These are phyloP conservation scores for Hanleya hanleyi DNA, from an alignment of 2,888 invertebrate genomes.

Conservation along the genomic window DNA sequence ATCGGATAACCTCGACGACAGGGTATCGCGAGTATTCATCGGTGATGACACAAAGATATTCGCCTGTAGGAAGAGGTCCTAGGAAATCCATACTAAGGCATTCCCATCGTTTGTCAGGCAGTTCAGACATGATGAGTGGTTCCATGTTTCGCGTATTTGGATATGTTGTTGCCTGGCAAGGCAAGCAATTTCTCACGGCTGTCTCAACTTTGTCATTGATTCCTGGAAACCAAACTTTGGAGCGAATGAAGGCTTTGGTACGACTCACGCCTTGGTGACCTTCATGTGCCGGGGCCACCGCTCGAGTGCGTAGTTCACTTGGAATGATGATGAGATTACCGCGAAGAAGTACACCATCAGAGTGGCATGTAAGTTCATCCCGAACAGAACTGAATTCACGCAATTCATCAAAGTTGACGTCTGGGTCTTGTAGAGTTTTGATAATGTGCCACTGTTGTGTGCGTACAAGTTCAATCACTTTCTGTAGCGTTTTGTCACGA, in stretches of 20 bases:
- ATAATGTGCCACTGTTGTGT: background rate
- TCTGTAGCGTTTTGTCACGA: background rate
- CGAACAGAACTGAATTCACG: background rate
- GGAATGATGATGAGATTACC: background rate
- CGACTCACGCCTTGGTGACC: slow-evolving; percentile 33
- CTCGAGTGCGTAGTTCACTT: background rate
- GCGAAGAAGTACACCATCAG: background rate
- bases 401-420: background rate
- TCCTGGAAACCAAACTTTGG: slow-evolving; percentile 36
- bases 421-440: background rate
- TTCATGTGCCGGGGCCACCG: slow-evolving; percentile 26
- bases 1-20: slow-evolving; percentile 29
- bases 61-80: slow-evolving; percentile 23
- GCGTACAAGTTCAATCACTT: background rate
- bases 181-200: slow-evolving; percentile 16
- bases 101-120: slow-evolving; percentile 30
- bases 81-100: slow-evolving; percentile 35
- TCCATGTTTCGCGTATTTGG: slow-evolving; percentile 15
- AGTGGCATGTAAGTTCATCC: slow-evolving; percentile 6
- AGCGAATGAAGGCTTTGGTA: slow-evolving; percentile 20
- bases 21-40: slow-evolving; percentile 28
- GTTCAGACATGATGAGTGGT: slow-evolving; percentile 35
- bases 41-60: slow-evolving; percentile 21
- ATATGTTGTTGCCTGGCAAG: slow-evolving; percentile 25
- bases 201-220: slow-evolving; percentile 16